Percentiles rank a stretch among this genome's conserved stretches.
Conservation (phyloP, 2,888 invertebrate genomes). For the Plagodis pulveraria region DNA sequence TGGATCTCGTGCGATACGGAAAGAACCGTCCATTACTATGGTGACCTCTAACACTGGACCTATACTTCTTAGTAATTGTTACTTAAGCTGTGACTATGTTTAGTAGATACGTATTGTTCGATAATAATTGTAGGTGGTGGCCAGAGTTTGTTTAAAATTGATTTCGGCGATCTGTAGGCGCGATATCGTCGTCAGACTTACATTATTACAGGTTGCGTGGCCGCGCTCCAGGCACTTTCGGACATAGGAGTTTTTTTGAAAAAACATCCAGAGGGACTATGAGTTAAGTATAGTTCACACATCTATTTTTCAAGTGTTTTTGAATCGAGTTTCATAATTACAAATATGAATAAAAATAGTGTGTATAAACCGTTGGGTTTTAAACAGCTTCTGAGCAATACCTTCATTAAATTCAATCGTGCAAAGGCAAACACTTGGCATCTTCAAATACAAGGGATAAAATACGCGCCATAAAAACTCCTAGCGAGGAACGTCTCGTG, state of each 20-base stretch:
- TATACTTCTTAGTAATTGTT: slow-evolving; percentile 46
- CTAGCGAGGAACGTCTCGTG: slow-evolving; percentile 40
- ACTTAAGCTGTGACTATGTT: slow-evolving; percentile 33
- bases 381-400: not conserved
- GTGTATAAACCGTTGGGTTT: too few species aligned
- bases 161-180: slow-evolving; percentile 73
- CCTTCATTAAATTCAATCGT: slow-evolving; percentile 20
- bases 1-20: slow-evolving; percentile 75
- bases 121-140: slow-evolving; percentile 81
- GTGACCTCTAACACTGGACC: slow-evolving; percentile 77
- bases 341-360: too few species aligned
- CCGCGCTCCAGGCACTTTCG: slow-evolving; percentile 47
- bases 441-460: slow-evolving; percentile 29
- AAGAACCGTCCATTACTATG: slow-evolving; percentile 74
- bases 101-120: slow-evolving; percentile 75
- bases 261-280: slow-evolving; percentile 16
- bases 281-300: slow-evolving; percentile 13
- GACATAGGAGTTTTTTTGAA: slow-evolving; percentile 24
- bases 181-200: slow-evolving; percentile 68
- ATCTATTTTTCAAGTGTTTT: slow-evolving; percentile 1
- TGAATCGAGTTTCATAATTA: too few species aligned
- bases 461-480: slow-evolving; percentile 39
- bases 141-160: slow-evolving; percentile 83
- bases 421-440: slow-evolving; percentile 19
- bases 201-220: slow-evolving; percentile 67